Percentiles rank a stretch among this genome's conserved stretches.
Conservation (phyloP, 2,888 invertebrate genomes). For the Myopa testacea region DNA sequence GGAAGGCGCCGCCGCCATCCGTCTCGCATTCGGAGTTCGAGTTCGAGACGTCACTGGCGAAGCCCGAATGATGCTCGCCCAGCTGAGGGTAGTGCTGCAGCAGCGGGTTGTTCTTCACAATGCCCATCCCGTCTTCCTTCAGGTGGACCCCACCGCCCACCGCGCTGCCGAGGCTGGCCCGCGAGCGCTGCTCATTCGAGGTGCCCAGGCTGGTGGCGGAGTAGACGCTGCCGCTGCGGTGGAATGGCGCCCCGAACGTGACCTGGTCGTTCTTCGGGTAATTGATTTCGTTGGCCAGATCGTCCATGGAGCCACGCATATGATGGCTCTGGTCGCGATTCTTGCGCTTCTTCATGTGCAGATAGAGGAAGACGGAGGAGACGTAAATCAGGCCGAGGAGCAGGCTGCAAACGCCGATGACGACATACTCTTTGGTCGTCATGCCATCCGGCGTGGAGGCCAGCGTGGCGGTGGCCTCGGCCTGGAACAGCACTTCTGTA, state of each 20-base stretch:
- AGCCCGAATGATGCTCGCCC: conserved; percentile 69
- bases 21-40: conserved; percentile 77
- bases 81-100: conserved; percentile 74
- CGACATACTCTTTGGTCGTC: conserved; percentile 81
- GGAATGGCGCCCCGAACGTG: conserved; percentile 66
- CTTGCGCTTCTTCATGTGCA: conserved; percentile 80
- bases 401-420: conserved; percentile 85
- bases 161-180: conserved; percentile 61
- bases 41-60: conserved; percentile 73
- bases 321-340: conserved; percentile 58
- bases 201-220: conserved; percentile 60
- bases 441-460: conserved; percentile 73
- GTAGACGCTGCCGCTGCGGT: conserved; percentile 65
- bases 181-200: conserved; percentile 58
- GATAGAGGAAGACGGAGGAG: conserved; percentile 84
- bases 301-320: conserved; percentile 60
- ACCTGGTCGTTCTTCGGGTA: conserved; percentile 69
- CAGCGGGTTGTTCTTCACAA: conserved; percentile 84
- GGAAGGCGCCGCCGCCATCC: conserved; percentile 55
- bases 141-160: conserved; percentile 44
- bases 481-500: conserved; percentile 82
- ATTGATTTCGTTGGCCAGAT: conserved; percentile 68
- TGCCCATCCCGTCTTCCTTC: conserved; percentile 73
- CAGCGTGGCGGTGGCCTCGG: conserved; percentile 74
- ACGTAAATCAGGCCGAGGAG: conserved; percentile 89